Percentiles rank a stretch among this genome's conserved stretches.
Conservation (phyloP, 2,113 vertebrate species). For the Zeus faber region DNA sequence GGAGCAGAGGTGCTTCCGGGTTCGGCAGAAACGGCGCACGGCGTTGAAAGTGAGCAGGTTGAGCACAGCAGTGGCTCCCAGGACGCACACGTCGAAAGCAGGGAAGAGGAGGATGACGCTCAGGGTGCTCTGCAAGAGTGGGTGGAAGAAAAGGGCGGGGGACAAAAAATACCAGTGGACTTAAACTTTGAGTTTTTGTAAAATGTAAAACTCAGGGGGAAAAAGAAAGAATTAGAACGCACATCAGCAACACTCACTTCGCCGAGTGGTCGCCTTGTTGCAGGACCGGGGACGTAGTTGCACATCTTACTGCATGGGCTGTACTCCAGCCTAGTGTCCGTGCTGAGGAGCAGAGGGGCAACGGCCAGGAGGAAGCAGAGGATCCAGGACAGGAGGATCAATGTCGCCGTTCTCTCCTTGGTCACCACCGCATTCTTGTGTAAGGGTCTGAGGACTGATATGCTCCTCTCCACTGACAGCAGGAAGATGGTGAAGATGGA, state of each 20-base stretch:
- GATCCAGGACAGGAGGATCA: slow-evolving; percentile 47
- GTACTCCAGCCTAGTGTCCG: slow-evolving; percentile 43
- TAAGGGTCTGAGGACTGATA: slow-evolving; percentile 55
- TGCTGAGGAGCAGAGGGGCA: slow-evolving; percentile 36
- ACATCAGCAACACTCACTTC: no score
- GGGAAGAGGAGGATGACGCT: slow-evolving; percentile 56
- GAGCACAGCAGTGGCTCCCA: slow-evolving; percentile 39
- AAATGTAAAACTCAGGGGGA: no score
- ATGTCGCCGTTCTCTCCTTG: slow-evolving; percentile 32
- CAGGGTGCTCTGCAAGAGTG: slow-evolving; percentile 13
- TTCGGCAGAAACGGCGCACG: slow-evolving; percentile 38
- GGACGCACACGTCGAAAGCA: slow-evolving; percentile 45
- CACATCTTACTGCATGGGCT: slow-evolving; percentile 60
- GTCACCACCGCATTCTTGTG: slow-evolving; percentile 53
- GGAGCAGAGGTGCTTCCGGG: slow-evolving; percentile 19
- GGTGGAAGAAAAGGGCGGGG: not conserved
- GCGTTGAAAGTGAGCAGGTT: slow-evolving; percentile 51
- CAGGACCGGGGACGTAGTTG: slow-evolving; percentile 29
- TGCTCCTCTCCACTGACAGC: slow-evolving; percentile 46
- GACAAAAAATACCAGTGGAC: no score
- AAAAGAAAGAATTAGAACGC: no score
- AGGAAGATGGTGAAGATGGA: slow-evolving; percentile 61
- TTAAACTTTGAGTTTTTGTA: no score
- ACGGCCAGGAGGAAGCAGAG: slow-evolving; percentile 43
- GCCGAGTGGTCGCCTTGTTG: no score